A percentile compares a stretch with the other conserved stretches of the same genome.
phyloP scores from a whole-genome alignment of 2,113 vertebrate species.

The Corythoichthys intestinalis region DNA sequence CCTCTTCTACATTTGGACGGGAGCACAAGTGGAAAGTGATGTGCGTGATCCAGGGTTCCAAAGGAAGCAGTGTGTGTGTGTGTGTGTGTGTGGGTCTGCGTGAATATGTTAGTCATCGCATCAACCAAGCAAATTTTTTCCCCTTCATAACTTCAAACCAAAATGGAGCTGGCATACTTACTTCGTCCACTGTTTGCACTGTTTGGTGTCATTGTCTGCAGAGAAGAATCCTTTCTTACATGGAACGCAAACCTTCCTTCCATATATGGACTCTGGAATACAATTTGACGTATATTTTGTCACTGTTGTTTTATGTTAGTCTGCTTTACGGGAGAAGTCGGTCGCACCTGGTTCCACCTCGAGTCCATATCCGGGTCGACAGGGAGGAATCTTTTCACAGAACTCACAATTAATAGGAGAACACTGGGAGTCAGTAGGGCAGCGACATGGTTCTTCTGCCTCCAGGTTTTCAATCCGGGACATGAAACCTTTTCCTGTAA shows the following conservation, averaged over 20 bases:
- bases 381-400: conserved; percentile 79
- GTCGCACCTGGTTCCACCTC: conserved; percentile 52
- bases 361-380: conserved; percentile 75
- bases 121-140: conserved; percentile 26
- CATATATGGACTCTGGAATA: conserved; percentile 46
- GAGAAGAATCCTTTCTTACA: conserved; percentile 85
- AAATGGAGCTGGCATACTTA: conserved; percentile 65
- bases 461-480: conserved; percentile 66
- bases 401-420: conserved; percentile 80
- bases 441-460: conserved; percentile 78
- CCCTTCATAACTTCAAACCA: conserved; percentile 13
- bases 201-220: conserved; percentile 58
- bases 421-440: conserved; percentile 78
- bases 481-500: conserved; percentile 80
- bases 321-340: neutral
- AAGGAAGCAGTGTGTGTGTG: conserved; percentile 38
- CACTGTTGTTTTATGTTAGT: neutral
- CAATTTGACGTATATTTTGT: neutral
- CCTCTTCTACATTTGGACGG: neutral
- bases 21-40: conserved; percentile 20
- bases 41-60: conserved; percentile 35
- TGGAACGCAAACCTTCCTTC: conserved; percentile 52
- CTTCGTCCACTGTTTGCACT: conserved; percentile 88
- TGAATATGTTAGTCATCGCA: conserved; percentile 39
- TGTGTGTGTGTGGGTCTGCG: neutral